Conservation (phyloP, 1,140 invertebrate species). For the Drosophila albomicans region DNA sequence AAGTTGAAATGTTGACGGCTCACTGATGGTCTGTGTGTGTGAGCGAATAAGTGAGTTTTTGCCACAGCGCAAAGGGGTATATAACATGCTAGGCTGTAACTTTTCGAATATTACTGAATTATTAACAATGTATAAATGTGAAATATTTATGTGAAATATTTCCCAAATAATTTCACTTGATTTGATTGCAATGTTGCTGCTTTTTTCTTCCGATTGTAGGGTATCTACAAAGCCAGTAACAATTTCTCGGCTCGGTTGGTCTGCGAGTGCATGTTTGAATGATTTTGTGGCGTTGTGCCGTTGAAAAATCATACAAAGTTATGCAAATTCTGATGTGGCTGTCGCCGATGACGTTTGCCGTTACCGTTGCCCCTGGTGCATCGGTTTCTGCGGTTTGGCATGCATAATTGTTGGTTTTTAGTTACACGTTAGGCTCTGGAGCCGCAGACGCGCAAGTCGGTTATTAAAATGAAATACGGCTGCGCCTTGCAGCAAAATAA, state of each 20-base stretch:
- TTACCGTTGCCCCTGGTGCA: slow-evolving; percentile 51
- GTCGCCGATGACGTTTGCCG: slow-evolving; percentile 53
- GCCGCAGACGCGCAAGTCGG: slow-evolving; percentile 32
- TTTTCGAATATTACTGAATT: too few species aligned
- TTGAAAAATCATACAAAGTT: slow-evolving; percentile 83
- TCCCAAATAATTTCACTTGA: not conserved
- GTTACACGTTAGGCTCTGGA: slow-evolving; percentile 67
- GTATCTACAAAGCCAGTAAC: not conserved
- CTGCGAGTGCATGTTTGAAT: slow-evolving; percentile 72
- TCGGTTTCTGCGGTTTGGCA: slow-evolving; percentile 78
- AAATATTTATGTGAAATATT: not conserved
- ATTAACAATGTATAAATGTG: not conserved
- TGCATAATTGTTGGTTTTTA: slow-evolving; percentile 83
- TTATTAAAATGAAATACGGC: slow-evolving; percentile 33
- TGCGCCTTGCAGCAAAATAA: slow-evolving; percentile 8
- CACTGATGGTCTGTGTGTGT: slow-evolving; percentile 57
- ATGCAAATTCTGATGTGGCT: slow-evolving; percentile 79
- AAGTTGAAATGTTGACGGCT: slow-evolving; percentile 83
- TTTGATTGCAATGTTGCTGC: not conserved
- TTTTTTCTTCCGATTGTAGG: not conserved
- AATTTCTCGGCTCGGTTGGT: not conserved
- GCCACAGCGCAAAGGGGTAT: not conserved
- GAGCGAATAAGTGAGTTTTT: slow-evolving; percentile 48
- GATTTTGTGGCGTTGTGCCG: slow-evolving; percentile 76
- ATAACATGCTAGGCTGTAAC: too few species aligned